Evolutionary conservation across 1,140 invertebrate genomes (phyloP), one percentile per base, ranked within the genome.

Genomic region (Penaeus chinensis): DNA sequence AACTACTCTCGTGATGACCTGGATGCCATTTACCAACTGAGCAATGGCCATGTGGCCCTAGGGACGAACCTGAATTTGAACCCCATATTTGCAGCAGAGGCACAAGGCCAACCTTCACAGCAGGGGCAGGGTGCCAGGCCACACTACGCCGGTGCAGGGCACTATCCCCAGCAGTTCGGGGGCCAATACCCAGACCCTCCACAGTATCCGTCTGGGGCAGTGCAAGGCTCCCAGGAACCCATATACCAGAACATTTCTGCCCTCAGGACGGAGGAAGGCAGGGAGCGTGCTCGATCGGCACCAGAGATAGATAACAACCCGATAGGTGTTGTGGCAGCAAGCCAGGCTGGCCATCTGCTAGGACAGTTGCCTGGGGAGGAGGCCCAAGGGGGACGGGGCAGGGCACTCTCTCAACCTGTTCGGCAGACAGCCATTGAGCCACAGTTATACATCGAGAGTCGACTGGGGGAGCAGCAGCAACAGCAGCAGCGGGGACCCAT

Each of bases 241-340:
- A 96, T 96, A 85, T 96, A 96, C 91, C 95, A 96, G 91, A 96
- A 96, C 90, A 95, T 96, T 16, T 95, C 95, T 18, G 88, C 90
- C 10, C 90, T 92, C 13, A 91, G 91, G 42, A 76, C 91, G 3
- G 91, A 90, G 22, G 87, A 87, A 60, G 37, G 54, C 18, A 37
- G 83, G 61, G 87, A 88, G 71, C 82, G 84, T 37, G 79, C 86
- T 11, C 77, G 86, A 32, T 87, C 85, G 7, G 87, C 85, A 20
- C 89, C 84, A 19, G 86, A 88, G 65, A 76, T 88, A 60, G 89
- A 90, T 47, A 87, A 80, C 27, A 81, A 81, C 19, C 32, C 82
- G 24, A 24, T 83, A 42, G 78, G 42, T 42, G 82, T 81, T 60
- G 82, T 85, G 37, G 82, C 74, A 32, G 27, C 82, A 7, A 60